Percentiles rank a stretch among this genome's conserved stretches.
phyloP scores from a whole-genome alignment of 1,140 invertebrate genomes.

The Pseudomyrmex concolor region DNA sequence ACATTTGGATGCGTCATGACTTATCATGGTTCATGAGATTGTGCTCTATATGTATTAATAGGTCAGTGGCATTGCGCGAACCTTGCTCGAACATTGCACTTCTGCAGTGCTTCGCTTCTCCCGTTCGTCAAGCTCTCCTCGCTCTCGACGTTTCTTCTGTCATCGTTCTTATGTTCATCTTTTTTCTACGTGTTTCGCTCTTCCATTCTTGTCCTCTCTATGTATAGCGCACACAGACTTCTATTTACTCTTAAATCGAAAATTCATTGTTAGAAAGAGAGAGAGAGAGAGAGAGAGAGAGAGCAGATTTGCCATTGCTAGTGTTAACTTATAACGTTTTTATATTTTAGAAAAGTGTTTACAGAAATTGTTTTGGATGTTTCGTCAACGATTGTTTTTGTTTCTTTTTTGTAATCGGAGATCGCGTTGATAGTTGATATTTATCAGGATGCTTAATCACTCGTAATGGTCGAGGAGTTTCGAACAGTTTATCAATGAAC shows the following conservation, averaged over 20 bases:
- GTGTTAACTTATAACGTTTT: background rate
- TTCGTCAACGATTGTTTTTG: no score
- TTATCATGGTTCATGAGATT: no score
- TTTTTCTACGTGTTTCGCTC: conserved; percentile 40
- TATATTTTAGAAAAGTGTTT: background rate
- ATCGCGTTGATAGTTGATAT: no score
- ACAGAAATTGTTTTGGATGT: no score
- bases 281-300: no score
- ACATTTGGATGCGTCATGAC: background rate
- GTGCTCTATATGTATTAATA: conserved; percentile 82
- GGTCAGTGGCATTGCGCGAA: conserved; percentile 83
- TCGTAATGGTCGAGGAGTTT: no score
- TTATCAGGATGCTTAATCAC: no score
- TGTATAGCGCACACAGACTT: conserved; percentile 7
- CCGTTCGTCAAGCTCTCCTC: conserved; percentile 35
- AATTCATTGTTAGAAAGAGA: background rate
- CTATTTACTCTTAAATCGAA: background rate
- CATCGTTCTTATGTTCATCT: conserved; percentile 15
- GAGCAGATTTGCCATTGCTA: no score
- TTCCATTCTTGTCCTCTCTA: conserved; percentile 9
- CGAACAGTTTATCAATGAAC: no score
- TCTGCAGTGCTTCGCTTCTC: conserved; percentile 65
- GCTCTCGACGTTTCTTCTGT: conserved; percentile 41
- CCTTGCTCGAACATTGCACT: conserved; percentile 81
- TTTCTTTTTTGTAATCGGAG: no score